Base-by-base conservation (phyloP, 2,888 invertebrate genomes). In the Prosopocoilus inquinatus region DNA sequence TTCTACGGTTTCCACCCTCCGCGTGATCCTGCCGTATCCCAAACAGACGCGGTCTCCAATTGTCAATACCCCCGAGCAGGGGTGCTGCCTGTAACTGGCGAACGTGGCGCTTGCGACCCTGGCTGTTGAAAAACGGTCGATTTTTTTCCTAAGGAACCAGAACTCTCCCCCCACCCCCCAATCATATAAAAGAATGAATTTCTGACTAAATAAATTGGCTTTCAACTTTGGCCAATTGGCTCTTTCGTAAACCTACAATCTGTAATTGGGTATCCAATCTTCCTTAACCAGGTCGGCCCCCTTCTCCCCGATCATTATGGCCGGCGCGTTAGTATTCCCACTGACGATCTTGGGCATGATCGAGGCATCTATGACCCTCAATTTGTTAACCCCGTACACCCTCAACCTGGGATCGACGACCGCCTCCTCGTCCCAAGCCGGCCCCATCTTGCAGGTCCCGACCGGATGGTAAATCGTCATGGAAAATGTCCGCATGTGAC, bases 381-480 rank as follows among this genome's bases (percentile, higher is more conserved):
- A 79, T 9, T 90, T 89, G 50, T 84, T 78, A 0, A 94, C 78
- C 1, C 94, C 94, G 64, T 91, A 85, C 0, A 93, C 91, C 44
- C 84, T 80, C 41, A 94, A 75, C 57, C 87, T 81, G 0, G 90
- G 86, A 78, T 93, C 93, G 0, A 94, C 94, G 0, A 94, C 94
- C 0, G 93, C 91, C 11, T 82, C 83, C 0, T 81, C 79, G 71
- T 94, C 94, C 80, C 83, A 85, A 1, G 83, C 78, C 0, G 91
- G 90, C 5, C 94, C 94, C 93, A 94, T 94, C 75, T 93, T 94
- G 11, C 91, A 84, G 0, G 94, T 94, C 5, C 94, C 93, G 41
- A 89, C 87, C 1, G 92, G 93, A 79, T 94, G 94, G 71, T 94
- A 94, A 67, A 93, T 91, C 2, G 93, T 94, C 90, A 92, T 91